Base-by-base conservation (phyloP, 2,113 vertebrate species). In the Centrocercus urophasianus region DNA sequence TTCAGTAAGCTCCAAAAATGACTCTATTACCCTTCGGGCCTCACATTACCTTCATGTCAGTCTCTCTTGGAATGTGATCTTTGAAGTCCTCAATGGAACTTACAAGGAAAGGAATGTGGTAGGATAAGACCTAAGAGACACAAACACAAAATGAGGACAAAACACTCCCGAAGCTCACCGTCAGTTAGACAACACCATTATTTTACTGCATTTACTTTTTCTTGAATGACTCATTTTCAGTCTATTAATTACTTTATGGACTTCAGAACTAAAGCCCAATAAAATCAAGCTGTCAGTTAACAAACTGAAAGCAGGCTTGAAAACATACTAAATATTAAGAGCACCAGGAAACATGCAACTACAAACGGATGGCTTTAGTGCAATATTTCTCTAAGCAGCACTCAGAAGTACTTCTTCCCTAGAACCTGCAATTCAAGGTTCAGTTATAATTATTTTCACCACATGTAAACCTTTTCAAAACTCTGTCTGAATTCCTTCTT, bases 61-160 rank as follows among this genome's bases (percentile, higher is more conserved):
- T 99, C 96, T 99, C 99, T 91, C 99, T 98, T 95, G 99, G 99
- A 98, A 99, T 99, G 98, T 99, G 99, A 97, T 99, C 99, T 96
- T 99, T 99, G 89, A 99, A 99, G 93, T 99, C 99, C 95, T 99
- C 99, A 54, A 99, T 99, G 38, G 99, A 99, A 97, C 99, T 99
- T 96, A 99, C 99, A 97, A 99, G 98, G 97, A 99, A 99, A 88
- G 99, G 99, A 98, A 99, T 99, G 95, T 99, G 99, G 96, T 99
- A 99, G 71, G 99, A 99, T 86, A 99, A 98, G 67, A 99, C 99
- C 99, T 99, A 93, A 60, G 48, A 83, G 50, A 86, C n/a, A 95
- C 95, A 47, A 48, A 82, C 65, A 91, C 12, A n/a, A 86, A 90
- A 40, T 64, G 21, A 92, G 38, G 40, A 20, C 67, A 61, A 48